Percentiles rank a stretch among this genome's conserved stretches.
phyloP scores from a whole-genome alignment of 2,797 vertebrate species.

The Chelmon rostratus region DNA sequence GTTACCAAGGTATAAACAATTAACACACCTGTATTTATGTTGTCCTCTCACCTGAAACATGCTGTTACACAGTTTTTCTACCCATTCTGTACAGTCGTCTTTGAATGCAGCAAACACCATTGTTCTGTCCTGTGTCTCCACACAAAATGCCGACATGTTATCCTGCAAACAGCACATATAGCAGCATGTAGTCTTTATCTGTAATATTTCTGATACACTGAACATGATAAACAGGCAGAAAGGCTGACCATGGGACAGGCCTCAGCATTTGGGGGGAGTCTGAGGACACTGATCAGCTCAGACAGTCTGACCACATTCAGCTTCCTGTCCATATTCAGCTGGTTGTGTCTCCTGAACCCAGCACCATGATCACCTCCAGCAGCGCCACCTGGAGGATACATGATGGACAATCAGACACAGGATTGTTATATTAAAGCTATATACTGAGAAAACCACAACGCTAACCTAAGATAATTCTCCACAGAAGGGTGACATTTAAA shows the following conservation, averaged over 20 bases:
- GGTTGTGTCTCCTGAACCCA: conserved; percentile 73
- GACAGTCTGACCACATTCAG: conserved; percentile 89
- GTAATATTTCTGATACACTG: not conserved
- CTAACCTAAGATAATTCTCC: no score
- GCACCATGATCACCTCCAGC: conserved; percentile 42
- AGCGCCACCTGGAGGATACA: conserved; percentile 43
- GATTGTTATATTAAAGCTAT: not conserved
- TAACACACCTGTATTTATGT: not conserved
- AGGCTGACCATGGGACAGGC: conserved; percentile 84
- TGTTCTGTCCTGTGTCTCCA: conserved; percentile 88
- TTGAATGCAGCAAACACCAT: conserved; percentile 90
- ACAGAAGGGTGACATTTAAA: not conserved
- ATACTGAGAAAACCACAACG: not conserved
- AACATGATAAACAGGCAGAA: not conserved
- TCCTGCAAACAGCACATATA: conserved; percentile 68
- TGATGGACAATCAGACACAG: not conserved
- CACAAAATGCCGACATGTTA: conserved; percentile 89
- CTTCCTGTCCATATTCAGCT: conserved; percentile 78
- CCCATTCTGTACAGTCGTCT: conserved; percentile 88
- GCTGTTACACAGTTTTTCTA: conserved; percentile 88
- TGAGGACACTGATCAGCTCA: conserved; percentile 89
- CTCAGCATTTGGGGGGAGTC: conserved; percentile 85
- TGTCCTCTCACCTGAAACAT: conserved; percentile 88
- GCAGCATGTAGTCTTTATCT: not conserved
- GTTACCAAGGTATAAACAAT: not conserved